Evolutionary conservation across 2,888 invertebrate species (phyloP), one percentile per base, ranked within the genome.

Genomic region (Nemotelus nigrinus): DNA sequence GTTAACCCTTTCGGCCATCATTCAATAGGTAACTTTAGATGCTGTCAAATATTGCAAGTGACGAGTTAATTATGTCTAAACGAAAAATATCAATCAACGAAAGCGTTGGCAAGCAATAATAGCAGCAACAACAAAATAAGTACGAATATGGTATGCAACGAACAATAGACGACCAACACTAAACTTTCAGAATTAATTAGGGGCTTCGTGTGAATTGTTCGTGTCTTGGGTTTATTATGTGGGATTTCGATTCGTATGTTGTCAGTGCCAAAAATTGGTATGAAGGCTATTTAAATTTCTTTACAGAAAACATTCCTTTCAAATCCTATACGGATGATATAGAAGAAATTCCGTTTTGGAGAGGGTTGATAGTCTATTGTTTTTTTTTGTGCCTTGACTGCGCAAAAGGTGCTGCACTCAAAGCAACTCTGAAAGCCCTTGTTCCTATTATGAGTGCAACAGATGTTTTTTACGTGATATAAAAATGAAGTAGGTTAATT

Each of bases 51-150:
- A 57, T 67, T 71, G 75, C 64, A 77, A 79, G 77, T 79, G 77
- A 78, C 79, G 77, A 76, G 77, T 70, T 79, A 79, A 79, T 79
- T 79, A 79, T 71, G 75, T 65, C 57, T 45, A 43, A 65, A 65
- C 25, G 43, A 45, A 65, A 65, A 10, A n/a, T 39, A 3, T 7
- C 60, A 5, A n/a, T 39, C 25, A 25, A 25, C 25, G 25, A 25
- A 25, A 25, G 25, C 25, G 25, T 25, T 25, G 25, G 25, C 25
- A 25, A 25, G 25, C 25, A 25, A 25, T 25, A 25, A 25, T 1
- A 25, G 25, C 25, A 25, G 25, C 25, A 25, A 25, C 25, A 25
- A 25, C 25, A 25, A 25, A 25, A 25, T 25, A 25, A 25, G 25
- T 25, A 25, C 25, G 25, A 25, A 25, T 25, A 25, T 25, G 25